These are phyloP conservation scores for Pseudomyrmex gracilis DNA, from an alignment of 1,140 invertebrate genomes.

Conservation along the genomic window DNA sequence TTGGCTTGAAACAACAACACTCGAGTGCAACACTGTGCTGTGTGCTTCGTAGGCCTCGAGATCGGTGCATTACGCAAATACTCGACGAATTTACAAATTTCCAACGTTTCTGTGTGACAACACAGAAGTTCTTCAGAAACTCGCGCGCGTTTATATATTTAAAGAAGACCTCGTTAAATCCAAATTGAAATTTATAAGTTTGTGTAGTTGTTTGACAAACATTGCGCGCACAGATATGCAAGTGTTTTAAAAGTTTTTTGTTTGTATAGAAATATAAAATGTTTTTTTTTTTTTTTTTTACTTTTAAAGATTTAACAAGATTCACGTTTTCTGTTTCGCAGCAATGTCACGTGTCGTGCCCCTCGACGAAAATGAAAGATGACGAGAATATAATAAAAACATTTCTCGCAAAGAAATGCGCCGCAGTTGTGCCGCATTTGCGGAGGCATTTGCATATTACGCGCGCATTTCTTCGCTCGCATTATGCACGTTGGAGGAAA, in stretches of 20 bases:
- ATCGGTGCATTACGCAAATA: constrained; percentile 1
- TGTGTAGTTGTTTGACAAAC: not conserved
- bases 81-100: constrained; percentile 14
- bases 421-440: not conserved
- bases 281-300: not conserved
- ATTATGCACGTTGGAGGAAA: constrained; percentile 15
- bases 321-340: no score
- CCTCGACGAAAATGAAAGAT: not conserved
- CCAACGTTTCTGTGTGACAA: not conserved
- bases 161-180: constrained; percentile 18
- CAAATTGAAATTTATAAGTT: not conserved
- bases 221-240: no score
- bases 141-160: constrained; percentile 1
- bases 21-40: not conserved
- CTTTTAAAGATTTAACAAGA: no score
- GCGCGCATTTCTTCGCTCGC: no score
- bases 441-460: not conserved
- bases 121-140: not conserved
- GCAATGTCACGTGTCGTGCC: not conserved
- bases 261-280: not conserved
- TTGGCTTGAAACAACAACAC: constrained; percentile 1
- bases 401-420: not conserved
- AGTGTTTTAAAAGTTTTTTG: no score
- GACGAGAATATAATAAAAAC: not conserved
- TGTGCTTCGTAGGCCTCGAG: not conserved